These are phyloP conservation scores for Polymixis lichenea DNA, from an alignment of 2,888 invertebrate genomes.

Conservation along the genomic window DNA sequence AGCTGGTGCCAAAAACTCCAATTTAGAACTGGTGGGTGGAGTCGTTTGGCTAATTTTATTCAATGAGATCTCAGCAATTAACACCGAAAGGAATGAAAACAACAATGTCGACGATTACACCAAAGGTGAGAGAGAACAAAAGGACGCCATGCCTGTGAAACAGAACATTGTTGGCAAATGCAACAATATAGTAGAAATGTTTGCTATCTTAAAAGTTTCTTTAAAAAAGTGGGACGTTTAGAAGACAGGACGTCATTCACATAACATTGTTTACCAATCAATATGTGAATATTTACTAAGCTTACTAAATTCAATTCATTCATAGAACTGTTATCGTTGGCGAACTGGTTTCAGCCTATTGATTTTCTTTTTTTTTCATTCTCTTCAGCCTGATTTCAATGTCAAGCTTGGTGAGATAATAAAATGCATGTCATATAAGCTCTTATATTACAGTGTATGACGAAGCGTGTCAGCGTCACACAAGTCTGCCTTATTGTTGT, in stretches of 20 bases:
- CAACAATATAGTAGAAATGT: slow-evolving; percentile 15
- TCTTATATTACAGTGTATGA: slow-evolving; percentile 60
- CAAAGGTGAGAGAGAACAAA: slow-evolving; percentile 49
- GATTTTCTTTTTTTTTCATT: slow-evolving; percentile 7
- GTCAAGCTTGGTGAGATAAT: slow-evolving; percentile 24
- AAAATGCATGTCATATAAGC: slow-evolving; percentile 38
- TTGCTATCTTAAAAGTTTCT: slow-evolving; percentile 5
- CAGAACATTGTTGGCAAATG: slow-evolving; percentile 34
- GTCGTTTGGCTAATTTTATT: slow-evolving; percentile 62
- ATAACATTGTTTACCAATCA: slow-evolving; percentile 8
- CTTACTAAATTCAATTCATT: slow-evolving; percentile 36
- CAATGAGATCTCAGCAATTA: slow-evolving; percentile 52
- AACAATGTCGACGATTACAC: slow-evolving; percentile 50
- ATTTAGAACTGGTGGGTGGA: slow-evolving; percentile 68
- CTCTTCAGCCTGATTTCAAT: slow-evolving; percentile 21
- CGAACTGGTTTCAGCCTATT: slow-evolving; percentile 16
- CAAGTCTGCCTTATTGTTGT: slow-evolving; percentile 72
- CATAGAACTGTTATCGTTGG: slow-evolving; percentile 21
- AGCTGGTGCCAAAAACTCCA: slow-evolving; percentile 71
- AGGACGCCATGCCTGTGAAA: slow-evolving; percentile 34
- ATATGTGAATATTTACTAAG: not conserved
- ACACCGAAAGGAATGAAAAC: slow-evolving; percentile 40
- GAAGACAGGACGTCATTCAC: slow-evolving; percentile 30
- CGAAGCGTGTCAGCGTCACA: slow-evolving; percentile 63
- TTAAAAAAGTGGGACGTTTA: not conserved